These are phyloP conservation scores for Eciton burchellii DNA, from an alignment of 1,140 invertebrate species.

Conservation along the genomic window DNA sequence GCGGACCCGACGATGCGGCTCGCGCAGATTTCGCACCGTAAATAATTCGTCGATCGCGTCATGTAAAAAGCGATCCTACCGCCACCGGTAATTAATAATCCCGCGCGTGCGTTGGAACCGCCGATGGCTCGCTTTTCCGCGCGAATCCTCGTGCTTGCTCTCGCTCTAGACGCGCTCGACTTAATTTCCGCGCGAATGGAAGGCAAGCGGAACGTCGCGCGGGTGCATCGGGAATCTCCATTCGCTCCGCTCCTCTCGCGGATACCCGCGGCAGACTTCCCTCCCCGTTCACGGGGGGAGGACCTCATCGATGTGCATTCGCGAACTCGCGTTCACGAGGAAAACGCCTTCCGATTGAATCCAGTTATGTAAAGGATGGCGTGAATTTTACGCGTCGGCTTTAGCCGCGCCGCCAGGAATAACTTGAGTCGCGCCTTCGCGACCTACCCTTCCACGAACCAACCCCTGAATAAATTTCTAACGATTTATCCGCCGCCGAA, in stretches of 20 bases:
- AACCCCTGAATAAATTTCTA: constrained; percentile 71
- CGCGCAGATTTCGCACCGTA: constrained; percentile 30
- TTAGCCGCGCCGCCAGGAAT: constrained; percentile 62
- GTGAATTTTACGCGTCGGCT: constrained; percentile 68
- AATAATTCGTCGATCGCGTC: constrained; percentile 46
- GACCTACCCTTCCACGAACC: constrained; percentile 59
- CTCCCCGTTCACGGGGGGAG: not conserved
- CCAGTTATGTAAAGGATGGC: constrained; percentile 75
- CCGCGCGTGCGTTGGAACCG: constrained; percentile 29
- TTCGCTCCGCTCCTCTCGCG: constrained; percentile 25
- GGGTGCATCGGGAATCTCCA: constrained; percentile 61
- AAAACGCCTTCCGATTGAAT: constrained; percentile 77
- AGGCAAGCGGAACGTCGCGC: constrained; percentile 51
- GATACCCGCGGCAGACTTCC: too few relatives aligned
- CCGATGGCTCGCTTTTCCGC: not conserved
- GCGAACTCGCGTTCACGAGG: constrained; percentile 58
- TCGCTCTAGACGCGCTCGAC: constrained; percentile 48
- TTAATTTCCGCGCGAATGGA: constrained; percentile 59
- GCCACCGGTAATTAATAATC: constrained; percentile 63
- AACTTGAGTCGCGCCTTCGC: constrained; percentile 55
- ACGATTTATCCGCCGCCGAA: constrained; percentile 46
- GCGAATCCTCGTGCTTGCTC: not conserved
- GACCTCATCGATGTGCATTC: constrained; percentile 63
- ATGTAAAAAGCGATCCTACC: constrained; percentile 38
- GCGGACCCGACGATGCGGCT: not conserved